These are phyloP conservation scores for Diarsia rubi DNA, from an alignment of 2,888 invertebrate genomes.

Conservation along the genomic window DNA sequence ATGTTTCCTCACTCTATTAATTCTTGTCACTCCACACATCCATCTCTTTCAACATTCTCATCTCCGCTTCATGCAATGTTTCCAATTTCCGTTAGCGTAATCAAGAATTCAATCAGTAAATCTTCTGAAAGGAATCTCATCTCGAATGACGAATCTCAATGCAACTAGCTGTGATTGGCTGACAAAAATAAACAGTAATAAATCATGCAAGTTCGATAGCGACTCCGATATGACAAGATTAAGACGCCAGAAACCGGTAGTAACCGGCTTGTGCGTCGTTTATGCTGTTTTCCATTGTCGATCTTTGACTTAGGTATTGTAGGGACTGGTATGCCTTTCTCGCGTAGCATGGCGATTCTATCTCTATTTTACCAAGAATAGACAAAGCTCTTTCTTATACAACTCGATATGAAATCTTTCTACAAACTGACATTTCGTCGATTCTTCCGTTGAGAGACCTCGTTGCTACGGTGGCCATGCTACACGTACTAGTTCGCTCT, in stretches of 20 bases:
- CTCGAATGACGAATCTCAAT: not conserved
- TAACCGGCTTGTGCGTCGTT: too few relatives aligned
- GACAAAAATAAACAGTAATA: constrained; percentile 17
- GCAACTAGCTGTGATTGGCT: not conserved
- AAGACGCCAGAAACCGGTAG: not conserved
- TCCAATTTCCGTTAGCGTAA: not conserved
- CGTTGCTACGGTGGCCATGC: too few relatives aligned
- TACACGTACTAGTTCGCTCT: not conserved
- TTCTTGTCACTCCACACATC: too few relatives aligned
- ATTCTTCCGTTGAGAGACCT: too few relatives aligned
- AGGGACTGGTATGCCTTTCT: not conserved
- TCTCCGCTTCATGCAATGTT: not conserved
- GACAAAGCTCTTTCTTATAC: too few relatives aligned
- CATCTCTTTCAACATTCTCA: not conserved
- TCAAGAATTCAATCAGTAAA: not conserved
- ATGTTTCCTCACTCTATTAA: too few relatives aligned
- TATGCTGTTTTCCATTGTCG: not conserved
- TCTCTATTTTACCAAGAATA: too few relatives aligned
- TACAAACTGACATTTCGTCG: too few relatives aligned
- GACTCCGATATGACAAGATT: constrained; percentile 11
- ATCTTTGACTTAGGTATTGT: not conserved
- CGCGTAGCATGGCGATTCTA: too few relatives aligned
- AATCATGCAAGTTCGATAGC: constrained; percentile 16
- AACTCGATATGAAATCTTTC: too few relatives aligned
- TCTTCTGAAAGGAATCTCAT: not conserved